A percentile compares a stretch with the other conserved stretches of the same genome.
These are phyloP conservation scores for Myotis planiceps DNA, from an alignment of 2,797 vertebrate genomes.

Conservation along the genomic window DNA sequence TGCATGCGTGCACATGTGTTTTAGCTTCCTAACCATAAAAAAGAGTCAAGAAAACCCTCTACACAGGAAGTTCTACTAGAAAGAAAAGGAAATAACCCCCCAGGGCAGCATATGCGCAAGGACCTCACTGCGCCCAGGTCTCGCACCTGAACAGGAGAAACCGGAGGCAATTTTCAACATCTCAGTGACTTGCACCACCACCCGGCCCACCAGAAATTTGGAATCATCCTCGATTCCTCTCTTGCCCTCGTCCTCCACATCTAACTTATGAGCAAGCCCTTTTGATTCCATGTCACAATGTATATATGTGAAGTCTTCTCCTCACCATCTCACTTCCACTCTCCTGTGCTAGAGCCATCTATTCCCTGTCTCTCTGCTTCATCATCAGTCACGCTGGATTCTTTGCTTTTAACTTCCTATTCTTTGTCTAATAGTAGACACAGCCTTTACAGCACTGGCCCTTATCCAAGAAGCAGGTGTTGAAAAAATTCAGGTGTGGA, in stretches of 20 bases:
- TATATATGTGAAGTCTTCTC: not conserved
- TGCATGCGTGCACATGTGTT: not conserved
- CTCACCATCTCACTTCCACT: not conserved
- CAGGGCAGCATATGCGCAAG: not conserved
- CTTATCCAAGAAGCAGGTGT: not conserved
- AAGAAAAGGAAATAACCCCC: not conserved
- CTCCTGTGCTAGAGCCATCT: not conserved
- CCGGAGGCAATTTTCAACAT: not conserved
- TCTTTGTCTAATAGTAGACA: not conserved
- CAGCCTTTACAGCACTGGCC: not conserved
- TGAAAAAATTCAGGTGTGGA: not conserved
- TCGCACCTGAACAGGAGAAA: not conserved
- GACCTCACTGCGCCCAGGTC: not conserved
- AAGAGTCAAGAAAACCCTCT: not conserved
- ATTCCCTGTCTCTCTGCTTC: not conserved
- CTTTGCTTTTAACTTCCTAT: not conserved
- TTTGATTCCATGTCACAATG: not conserved
- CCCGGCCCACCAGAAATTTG: not conserved
- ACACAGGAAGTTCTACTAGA: not conserved
- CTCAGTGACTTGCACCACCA: not conserved
- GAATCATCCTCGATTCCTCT: not conserved
- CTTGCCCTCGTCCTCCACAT: not conserved
- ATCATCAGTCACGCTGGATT: not conserved
- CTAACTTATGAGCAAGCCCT: not conserved
- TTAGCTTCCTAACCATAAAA: not conserved